phyloP scores from a whole-genome alignment of 2,888 invertebrate species.

The Taphrorychus bicolor region DNA sequence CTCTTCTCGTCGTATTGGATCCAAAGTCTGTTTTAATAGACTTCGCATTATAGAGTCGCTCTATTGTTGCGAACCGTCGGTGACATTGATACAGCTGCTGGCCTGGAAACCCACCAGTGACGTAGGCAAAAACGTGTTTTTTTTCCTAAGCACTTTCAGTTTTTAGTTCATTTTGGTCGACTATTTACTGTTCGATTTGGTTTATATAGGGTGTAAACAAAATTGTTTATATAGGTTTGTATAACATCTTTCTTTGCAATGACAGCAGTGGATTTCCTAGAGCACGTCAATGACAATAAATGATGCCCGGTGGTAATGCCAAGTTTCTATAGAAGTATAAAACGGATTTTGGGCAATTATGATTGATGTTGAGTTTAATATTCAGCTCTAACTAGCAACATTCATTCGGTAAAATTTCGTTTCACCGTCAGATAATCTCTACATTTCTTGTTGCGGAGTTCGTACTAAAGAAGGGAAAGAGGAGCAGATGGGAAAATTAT shows the following conservation, averaged over 20 bases:
- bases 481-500: no score
- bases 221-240: not conserved
- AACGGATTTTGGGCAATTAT: not conserved
- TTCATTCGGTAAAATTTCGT: no score
- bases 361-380: no score
- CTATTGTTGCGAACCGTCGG: slow-evolving; percentile 49
- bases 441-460: no score
- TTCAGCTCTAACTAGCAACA: no score
- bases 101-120: slow-evolving; percentile 1
- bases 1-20: slow-evolving; percentile 57
- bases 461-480: no score
- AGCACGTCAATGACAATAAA: not conserved
- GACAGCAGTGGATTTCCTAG: not conserved
- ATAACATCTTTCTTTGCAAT: not conserved
- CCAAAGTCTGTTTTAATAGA: slow-evolving; percentile 60
- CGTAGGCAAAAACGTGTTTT: not conserved
- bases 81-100: slow-evolving; percentile 56
- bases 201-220: not conserved
- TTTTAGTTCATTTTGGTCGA: not conserved
- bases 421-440: no score
- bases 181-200: not conserved
- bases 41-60: slow-evolving; percentile 54
- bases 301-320: not conserved
- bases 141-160: not conserved
- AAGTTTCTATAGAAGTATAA: not conserved